phyloP scores from a whole-genome alignment of 1,140 invertebrate species.

The Acromyrmex echinatior region DNA sequence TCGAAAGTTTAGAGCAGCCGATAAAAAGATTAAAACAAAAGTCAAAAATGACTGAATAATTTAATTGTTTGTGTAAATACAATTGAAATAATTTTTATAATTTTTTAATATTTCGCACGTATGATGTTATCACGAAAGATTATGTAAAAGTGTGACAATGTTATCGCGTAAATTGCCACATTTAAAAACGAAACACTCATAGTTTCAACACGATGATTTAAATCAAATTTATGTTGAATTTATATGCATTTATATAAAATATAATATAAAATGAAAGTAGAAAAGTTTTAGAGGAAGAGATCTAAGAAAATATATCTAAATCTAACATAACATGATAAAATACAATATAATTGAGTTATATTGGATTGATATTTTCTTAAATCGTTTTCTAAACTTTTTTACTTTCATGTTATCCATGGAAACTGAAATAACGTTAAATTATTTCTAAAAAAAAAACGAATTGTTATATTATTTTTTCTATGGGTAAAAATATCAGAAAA shows the following conservation, averaged over 20 bases:
- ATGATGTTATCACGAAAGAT: conserved; percentile 2
- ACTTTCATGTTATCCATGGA: background rate
- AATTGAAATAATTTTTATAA: conserved; percentile 14
- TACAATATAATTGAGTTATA: background rate
- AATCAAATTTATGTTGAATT: conserved; percentile 5
- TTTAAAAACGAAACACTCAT: background rate
- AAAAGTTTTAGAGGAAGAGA: background rate
- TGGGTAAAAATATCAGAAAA: conserved; percentile 21
- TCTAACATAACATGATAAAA: background rate
- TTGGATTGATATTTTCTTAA: background rate
- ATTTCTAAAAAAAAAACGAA: background rate
- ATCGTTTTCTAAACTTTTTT: background rate
- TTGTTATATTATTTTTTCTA: conserved; percentile 29
- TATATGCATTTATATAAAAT: background rate
- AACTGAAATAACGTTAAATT: background rate
- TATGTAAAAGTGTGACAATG: background rate
- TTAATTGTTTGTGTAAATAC: background rate
- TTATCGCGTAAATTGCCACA: background rate
- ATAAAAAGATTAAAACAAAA: conserved; percentile 18
- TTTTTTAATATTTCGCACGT: background rate
- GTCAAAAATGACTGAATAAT: background rate
- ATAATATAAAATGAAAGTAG: background rate
- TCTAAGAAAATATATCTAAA: background rate
- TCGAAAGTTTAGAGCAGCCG: conserved; percentile 8
- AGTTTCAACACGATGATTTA: conserved; percentile 12